A percentile compares a stretch with the other conserved stretches of the same genome.
These are phyloP conservation scores for Oligia latruncula DNA, from an alignment of 2,888 invertebrate genomes.

Conservation along the genomic window DNA sequence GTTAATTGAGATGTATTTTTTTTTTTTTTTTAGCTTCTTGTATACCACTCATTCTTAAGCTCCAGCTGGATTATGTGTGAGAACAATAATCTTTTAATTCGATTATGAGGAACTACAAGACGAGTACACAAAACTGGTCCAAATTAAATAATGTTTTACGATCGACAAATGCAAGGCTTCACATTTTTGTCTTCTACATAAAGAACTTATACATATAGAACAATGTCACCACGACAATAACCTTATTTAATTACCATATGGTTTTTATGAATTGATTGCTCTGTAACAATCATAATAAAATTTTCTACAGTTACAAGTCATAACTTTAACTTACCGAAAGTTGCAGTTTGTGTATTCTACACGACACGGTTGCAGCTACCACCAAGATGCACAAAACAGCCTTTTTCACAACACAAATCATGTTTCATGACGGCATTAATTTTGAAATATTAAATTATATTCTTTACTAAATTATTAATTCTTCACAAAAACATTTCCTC, in stretches of 20 bases:
- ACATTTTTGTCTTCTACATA: neutral
- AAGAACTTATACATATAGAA: neutral
- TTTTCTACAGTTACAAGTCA: slow-evolving; percentile 16
- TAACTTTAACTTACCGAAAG: slow-evolving; percentile 78
- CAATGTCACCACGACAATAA: neutral
- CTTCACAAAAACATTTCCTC: slow-evolving; percentile 57
- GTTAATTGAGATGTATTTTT: neutral
- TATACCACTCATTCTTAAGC: neutral
- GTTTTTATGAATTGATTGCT: slow-evolving; percentile 10
- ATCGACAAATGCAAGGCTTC: neutral
- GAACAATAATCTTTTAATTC: neutral
- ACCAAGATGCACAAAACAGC: slow-evolving; percentile 71
- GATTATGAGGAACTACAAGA: neutral
- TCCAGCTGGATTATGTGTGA: neutral
- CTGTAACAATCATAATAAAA: slow-evolving; percentile 14
- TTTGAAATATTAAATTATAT: slow-evolving; percentile 31
- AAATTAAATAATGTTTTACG: slow-evolving; percentile 16
- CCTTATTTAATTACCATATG: slow-evolving; percentile 16
- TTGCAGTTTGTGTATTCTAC: slow-evolving; percentile 85
- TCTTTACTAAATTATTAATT: slow-evolving; percentile 28
- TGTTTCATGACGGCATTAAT: slow-evolving; percentile 76
- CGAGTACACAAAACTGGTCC: neutral
- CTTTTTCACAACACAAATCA: slow-evolving; percentile 75
- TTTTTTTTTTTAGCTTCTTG: neutral
- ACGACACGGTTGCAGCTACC: slow-evolving; percentile 73